These are phyloP conservation scores for Ctena decussata DNA, from an alignment of 2,888 invertebrate species.

Conservation along the genomic window DNA sequence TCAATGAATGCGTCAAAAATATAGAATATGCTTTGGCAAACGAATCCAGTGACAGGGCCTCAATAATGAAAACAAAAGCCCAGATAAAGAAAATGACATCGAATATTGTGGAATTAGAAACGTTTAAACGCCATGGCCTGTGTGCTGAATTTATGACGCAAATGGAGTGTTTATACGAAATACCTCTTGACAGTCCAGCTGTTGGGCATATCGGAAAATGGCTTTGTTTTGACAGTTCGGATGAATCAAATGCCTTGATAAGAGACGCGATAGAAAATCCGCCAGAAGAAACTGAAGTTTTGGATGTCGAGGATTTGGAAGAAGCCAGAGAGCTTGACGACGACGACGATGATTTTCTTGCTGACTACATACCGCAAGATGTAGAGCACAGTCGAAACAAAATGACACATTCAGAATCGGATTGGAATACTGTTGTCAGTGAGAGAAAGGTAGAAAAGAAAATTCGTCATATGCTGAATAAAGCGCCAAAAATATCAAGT, in stretches of 20 bases:
- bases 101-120: not conserved
- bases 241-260: not conserved
- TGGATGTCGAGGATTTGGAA: slow-evolving; percentile 51
- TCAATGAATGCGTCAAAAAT: not conserved
- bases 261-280: not conserved
- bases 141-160: not conserved
- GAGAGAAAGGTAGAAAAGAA: slow-evolving; percentile 38
- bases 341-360: slow-evolving; percentile 27
- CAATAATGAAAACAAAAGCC: not conserved
- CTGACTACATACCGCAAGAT: not conserved
- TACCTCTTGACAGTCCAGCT: not conserved
- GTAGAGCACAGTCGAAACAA: too few relatives aligned
- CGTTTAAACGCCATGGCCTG: not conserved
- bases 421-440: slow-evolving; percentile 35
- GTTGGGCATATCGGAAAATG: not conserved
- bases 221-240: not conserved
- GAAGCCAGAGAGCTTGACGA: slow-evolving; percentile 54
- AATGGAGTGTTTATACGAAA: not conserved
- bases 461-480: slow-evolving; percentile 28
- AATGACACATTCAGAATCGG: not conserved
- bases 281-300: slow-evolving; percentile 2
- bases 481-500: slow-evolving; percentile 58
- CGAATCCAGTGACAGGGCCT: not conserved
- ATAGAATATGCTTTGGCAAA: not conserved
- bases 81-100: not conserved